Evolutionary conservation across 2,113 vertebrate genomes (phyloP), one percentile per base, ranked within the genome.

Genomic region (Eulemur rufifrons): DNA sequence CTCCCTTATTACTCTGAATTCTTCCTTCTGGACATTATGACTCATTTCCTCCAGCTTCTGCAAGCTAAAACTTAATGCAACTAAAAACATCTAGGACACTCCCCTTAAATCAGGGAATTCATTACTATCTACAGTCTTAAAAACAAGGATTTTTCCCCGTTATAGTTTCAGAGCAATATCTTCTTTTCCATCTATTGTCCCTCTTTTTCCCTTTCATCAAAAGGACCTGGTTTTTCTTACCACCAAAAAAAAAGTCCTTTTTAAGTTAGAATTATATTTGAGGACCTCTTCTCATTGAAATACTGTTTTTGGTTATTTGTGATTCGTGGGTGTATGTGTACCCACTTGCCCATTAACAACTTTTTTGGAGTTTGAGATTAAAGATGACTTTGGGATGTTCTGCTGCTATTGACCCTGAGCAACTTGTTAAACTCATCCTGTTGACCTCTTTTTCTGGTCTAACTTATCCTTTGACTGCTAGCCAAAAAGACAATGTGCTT

Each of bases 41-140:
- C 81, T 95, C 89, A 95, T 86, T 96, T 94, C 92, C 91, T 96
- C 42, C 25, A 64, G 42, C 94, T 95, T 93, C 92, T 97, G 93
- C 80, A 93, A 54, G 89, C 87, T 88, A 93, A 92, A 90, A 92
- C 73, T 56, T 81, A 93, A 77, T 78, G 95, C 80, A 50, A 12
- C 66, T 20, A 71, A 81, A 96, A 93, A 15, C 59, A 42, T 83
- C 78, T 45, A 66, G 39, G 64, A 68, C 8, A 15, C 59, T 56
- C 13, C 37, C 56, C 59, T 94, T 85, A 76, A 64, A 27, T 47
- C 47, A 61, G 66, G 42, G 52, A 78, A 71, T 86, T 66, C 15
- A 0, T 68, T n/a, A 69, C 3, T 74, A 69, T 61, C 37, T 12
- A 5, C 34, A 25, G 8, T 64, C 69, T 59, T 39, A 12, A 45